Evolutionary conservation across 2,113 vertebrate species (phyloP), one percentile per base, ranked within the genome.

Genomic region (Thermophis baileyi): DNA sequence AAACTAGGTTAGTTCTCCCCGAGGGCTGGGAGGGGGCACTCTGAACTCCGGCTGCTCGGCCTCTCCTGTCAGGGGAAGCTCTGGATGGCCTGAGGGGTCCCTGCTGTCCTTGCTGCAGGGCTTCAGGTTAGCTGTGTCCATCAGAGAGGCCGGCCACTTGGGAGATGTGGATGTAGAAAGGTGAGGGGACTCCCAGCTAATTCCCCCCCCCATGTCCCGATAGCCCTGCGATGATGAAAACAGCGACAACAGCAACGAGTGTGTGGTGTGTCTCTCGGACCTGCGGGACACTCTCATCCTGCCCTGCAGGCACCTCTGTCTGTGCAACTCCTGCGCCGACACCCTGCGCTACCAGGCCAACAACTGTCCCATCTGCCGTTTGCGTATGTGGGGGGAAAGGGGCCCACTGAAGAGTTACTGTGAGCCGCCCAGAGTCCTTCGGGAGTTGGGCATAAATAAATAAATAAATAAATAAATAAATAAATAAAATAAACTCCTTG

Each of bases 181-280:
- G 14, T 51, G 14, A 30, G 47, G 27, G 30, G 1, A 1, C n/a
- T 4, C 22, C 12, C 85, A 35, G 44, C 25, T 44, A 14, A 12
- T 2, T 51, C 14, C 14, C 1, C 47, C 27, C 63, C 12, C 63
- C 5, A 35, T 18, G 55, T 95, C 91, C 96, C 6, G 20, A 6
- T 97, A 99, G 99, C 98, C 98, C 2, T 98, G 98, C 0, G 99
- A 99, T 1, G 99, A 99, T 0, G 99, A 99, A 96, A 99, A 99
- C 98, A 99, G 99, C 0, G 99, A 99, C 97, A 99, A 99, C 98
- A 99, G 99, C 97, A 99, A 98, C 0, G 99, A 99, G 97, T 99
- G 99, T 25, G 99, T 99, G 60, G 99, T 99, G 57, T 99, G 99
- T 97, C 98, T 99, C 93, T 99, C 99, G 0, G 99, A 99, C 97